Base-by-base conservation (phyloP, 2,113 vertebrate genomes). In the Cyanoderma ruficeps region DNA sequence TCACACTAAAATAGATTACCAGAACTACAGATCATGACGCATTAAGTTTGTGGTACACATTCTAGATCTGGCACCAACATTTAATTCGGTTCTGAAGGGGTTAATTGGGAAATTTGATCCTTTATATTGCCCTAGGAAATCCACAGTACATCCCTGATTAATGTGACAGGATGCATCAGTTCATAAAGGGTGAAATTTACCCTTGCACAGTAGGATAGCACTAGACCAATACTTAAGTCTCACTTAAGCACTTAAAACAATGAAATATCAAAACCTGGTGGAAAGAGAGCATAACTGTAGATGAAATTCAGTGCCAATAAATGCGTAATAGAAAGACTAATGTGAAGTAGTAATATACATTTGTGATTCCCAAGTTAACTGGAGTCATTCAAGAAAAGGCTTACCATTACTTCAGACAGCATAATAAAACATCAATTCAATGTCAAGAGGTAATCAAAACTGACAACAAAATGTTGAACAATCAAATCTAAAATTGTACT, bases 101-200 rank as follows among this genome's bases (percentile, higher is more conserved):
- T 95, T 97, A 96, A 97, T 65, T 77, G 60, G 50, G 69, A 91
- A 93, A 95, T 92, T 53, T 94, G 82, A 97, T 95, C 87, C 80
- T 83, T 94, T 81, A 9, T 83, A 27, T 77, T 70, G 93, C 96
- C 95, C 77, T 77, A 95, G 92, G 95, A 96, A 95, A 96, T 49
- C 78, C 33, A 83, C 22, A 75, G 74, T 53, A 86, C 56, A 92
- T 81, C 70, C 50, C 77, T 92, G 94, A 97, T 97, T 96, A 89
- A 97, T 94, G 94, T 96, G 96, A 97, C 96, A 97, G 59, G 74
- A 93, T 77, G 77, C 69, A 94, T 97, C 96, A 90, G 92, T 69
- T 97, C 93, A 95, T 70, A 93, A 96, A 94, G 92, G 89, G 91
- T 94, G 89, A 97, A 96, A 95, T 84, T 88, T 89, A 87, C 80